Evolutionary conservation across 2,113 vertebrate species (phyloP), one percentile per base, ranked within the genome.

Genomic region (Psettodes erumei): DNA sequence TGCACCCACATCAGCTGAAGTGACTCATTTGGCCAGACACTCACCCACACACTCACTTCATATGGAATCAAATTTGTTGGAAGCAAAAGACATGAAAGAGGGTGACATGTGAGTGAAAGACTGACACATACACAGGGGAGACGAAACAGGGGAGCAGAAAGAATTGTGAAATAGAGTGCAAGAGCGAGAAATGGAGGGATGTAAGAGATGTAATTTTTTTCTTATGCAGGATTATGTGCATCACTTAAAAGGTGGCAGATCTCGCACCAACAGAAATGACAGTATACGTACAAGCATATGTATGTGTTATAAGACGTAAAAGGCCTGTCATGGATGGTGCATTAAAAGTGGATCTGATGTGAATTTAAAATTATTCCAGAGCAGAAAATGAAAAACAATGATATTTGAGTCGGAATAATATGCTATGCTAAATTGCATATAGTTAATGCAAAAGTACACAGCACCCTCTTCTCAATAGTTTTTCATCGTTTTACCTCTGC

Each of bases 1-100:
- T 53, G 32, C 35, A 65, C 8, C 40, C 10, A 55, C 40, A 5
- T 72, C 66, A 64, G 53, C 61, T 54, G 15, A 42, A 58, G 47
- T 65, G 58, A 63, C 48, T 78, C 62, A 66, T 1, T 68, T 47
- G 33, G 33, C 69, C 28, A 51, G 66, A 21, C 40, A 55, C 38
- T 50, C 28, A 23, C 65, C 68, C 53, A 71, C 64, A 51, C 61
- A 35, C 19, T 67, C 37, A 43, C 61, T 66, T 76, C 71, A 60
- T 67, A 77, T 53, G 37, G 60, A 75, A 55, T 77, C 28, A 83
- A 77, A 82, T 51, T 75, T 72, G 42, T 83, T 61, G 51, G 28
- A 73, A 79, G 71, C 67, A 45, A 78, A 83, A 12, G 38, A 77
- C 83, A 71, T 86, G 58, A 82, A 86, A 78, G 58, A 73, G 40